A percentile compares a stretch with the other conserved stretches of the same genome.
Conservation (phyloP, 1,140 invertebrate genomes). For the Sminthurinus signatus region DNA sequence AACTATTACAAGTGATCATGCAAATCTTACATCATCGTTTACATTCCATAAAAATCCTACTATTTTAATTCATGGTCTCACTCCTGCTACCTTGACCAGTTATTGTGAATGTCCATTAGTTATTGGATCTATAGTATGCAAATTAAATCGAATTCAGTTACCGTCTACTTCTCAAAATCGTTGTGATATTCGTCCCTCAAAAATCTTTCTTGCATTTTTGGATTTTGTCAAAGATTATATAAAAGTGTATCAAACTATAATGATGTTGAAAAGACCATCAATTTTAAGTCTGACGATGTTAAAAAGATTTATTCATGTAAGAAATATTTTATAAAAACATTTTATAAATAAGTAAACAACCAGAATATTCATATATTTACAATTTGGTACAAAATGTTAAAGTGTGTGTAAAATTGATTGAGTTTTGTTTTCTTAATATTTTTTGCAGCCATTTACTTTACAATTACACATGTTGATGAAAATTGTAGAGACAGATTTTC, state of each 20-base stretch:
- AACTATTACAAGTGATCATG: too few species aligned
- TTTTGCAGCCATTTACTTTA: slow-evolving; percentile 23
- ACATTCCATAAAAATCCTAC: slow-evolving; percentile 25
- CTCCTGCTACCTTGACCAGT: slow-evolving; percentile 17
- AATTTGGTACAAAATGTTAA: background rate
- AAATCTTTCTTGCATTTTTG: background rate
- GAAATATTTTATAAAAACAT: background rate
- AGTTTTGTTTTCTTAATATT: slow-evolving; percentile 3
- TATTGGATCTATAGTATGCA: slow-evolving; percentile 13
- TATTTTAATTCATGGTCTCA: slow-evolving; percentile 25
- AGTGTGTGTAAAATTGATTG: background rate
- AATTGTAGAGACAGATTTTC: slow-evolving; percentile 7
- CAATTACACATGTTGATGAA: slow-evolving; percentile 26
- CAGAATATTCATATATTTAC: background rate
- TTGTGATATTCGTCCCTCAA: background rate
- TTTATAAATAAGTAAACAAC: too few species aligned
- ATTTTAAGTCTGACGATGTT: slow-evolving; percentile 25
- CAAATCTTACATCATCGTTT: too few species aligned
- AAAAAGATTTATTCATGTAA: slow-evolving; percentile 27
- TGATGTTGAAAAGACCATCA: slow-evolving; percentile 23
- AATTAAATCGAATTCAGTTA: background rate
- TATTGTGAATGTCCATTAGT: slow-evolving; percentile 13
- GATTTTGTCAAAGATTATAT: slow-evolving; percentile 23
- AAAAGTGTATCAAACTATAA: slow-evolving; percentile 25
- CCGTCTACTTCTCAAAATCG: background rate